Conservation (phyloP, 2,797 vertebrate species). For the Galago senegalensis region DNA sequence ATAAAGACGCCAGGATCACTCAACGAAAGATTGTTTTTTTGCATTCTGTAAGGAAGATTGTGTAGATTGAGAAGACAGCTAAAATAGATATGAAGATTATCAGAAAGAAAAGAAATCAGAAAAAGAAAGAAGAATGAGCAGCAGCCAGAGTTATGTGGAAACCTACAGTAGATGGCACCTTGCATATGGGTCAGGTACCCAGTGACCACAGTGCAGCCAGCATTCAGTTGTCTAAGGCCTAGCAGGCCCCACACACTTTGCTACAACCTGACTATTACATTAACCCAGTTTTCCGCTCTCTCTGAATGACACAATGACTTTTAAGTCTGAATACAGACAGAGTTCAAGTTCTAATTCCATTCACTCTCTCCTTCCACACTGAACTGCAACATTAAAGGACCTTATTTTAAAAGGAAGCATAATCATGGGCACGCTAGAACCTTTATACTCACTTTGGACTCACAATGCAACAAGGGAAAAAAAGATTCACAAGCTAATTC, state of each 20-base stretch:
- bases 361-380: background rate
- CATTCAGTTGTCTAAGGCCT: background rate
- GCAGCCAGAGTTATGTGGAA: background rate
- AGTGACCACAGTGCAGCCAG: background rate
- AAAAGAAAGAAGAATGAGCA: background rate
- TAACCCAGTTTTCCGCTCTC: background rate
- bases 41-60: background rate
- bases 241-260: background rate
- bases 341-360: background rate
- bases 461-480: slow-evolving; percentile 47
- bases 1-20: background rate
- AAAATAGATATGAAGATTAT: background rate
- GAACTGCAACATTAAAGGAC: background rate
- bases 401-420: slow-evolving; percentile 42
- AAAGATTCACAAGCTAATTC: slow-evolving; percentile 24
- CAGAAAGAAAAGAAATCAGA: slow-evolving; percentile 25
- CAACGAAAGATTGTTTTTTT: background rate
- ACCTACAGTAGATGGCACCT: background rate
- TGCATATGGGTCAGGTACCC: background rate
- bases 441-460: background rate
- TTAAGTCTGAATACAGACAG: background rate
- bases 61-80: background rate
- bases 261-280: background rate
- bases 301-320: background rate
- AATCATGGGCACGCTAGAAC: background rate